A percentile compares a stretch with the other conserved stretches of the same genome.
These are phyloP conservation scores for Pseudochromis fuscus DNA, from an alignment of 2,797 vertebrate species.

Conservation along the genomic window DNA sequence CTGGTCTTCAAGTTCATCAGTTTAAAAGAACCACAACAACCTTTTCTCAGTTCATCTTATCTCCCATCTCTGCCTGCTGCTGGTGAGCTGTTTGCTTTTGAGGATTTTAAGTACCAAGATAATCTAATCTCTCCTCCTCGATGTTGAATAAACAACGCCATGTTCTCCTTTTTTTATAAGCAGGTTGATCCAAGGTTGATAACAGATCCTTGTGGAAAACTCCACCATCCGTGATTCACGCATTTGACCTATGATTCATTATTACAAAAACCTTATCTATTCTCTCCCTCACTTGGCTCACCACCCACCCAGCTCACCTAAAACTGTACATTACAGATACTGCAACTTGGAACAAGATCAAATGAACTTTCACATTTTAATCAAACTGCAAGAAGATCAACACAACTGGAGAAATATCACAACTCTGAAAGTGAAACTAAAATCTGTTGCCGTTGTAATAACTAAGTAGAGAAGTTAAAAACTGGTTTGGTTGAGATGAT, in stretches of 20 bases:
- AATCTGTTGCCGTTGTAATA: background rate
- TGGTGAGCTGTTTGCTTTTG: background rate
- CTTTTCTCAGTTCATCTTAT: constrained; percentile 25
- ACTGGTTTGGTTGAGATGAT: background rate
- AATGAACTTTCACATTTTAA: constrained; percentile 15
- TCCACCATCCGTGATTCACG: constrained; percentile 35
- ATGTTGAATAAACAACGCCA: background rate
- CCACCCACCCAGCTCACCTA: constrained; percentile 1
- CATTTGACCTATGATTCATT: constrained; percentile 36
- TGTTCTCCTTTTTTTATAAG: background rate
- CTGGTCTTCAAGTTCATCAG: constrained; percentile 1
- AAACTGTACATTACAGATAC: background rate
- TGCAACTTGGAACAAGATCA: background rate
- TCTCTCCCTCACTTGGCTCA: constrained; percentile 7
- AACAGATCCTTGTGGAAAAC: constrained; percentile 34
- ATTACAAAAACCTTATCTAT: background rate
- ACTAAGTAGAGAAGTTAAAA: background rate
- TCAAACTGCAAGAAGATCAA: background rate
- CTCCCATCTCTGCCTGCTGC: constrained; percentile 7
- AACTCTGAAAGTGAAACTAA: background rate
- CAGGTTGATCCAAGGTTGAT: constrained; percentile 9
- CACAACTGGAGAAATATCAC: background rate
- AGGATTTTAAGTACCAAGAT: constrained; percentile 31
- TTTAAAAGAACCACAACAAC: background rate
- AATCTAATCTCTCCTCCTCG: constrained; percentile 25